Evolutionary conservation across 2,888 invertebrate genomes (phyloP).

Genomic region (Pardosa pseudoannulata): DNA sequence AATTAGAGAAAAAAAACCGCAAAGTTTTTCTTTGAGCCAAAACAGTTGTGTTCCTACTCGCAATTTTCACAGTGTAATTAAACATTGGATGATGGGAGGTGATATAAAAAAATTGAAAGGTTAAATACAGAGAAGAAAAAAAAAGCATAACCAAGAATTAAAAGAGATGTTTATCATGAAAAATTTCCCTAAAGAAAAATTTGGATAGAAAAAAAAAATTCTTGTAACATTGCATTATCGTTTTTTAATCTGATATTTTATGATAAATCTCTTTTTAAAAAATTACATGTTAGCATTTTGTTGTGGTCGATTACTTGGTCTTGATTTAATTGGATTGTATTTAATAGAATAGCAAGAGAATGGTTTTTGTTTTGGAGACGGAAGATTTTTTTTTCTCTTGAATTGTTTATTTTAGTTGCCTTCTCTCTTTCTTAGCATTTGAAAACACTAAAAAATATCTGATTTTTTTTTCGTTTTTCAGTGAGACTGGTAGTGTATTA

Average conservation of each 20-base stretch:
- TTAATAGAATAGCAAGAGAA: neutral
- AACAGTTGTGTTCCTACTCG: constrained; percentile 38
- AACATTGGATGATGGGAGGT: constrained; percentile 26
- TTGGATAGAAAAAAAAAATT: constrained; percentile 23
- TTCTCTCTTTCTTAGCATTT: too few species aligned
- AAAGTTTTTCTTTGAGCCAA: constrained; percentile 19
- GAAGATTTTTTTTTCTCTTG: neutral
- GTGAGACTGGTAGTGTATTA: too few species aligned
- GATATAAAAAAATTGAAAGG: constrained; percentile 23
- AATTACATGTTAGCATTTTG: constrained; percentile 25
- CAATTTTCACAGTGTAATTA: constrained; percentile 63
- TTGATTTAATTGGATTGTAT: constrained; percentile 16
- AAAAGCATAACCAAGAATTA: constrained; percentile 31
- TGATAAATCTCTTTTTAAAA: constrained; percentile 24
- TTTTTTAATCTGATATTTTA: constrained; percentile 18
- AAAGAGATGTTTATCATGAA: constrained; percentile 51
- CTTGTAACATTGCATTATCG: constrained; percentile 25
- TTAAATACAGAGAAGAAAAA: constrained; percentile 11
- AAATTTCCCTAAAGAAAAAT: constrained; percentile 50
- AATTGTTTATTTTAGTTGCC: neutral
- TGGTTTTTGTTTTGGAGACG: neutral
- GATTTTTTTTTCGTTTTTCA: too few species aligned
- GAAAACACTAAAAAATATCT: neutral
- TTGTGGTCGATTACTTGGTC: constrained; percentile 15
- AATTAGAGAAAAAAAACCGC: constrained; percentile 40